phyloP scores from a whole-genome alignment of 2,113 vertebrate genomes.

The Sisor rabdophorus region DNA sequence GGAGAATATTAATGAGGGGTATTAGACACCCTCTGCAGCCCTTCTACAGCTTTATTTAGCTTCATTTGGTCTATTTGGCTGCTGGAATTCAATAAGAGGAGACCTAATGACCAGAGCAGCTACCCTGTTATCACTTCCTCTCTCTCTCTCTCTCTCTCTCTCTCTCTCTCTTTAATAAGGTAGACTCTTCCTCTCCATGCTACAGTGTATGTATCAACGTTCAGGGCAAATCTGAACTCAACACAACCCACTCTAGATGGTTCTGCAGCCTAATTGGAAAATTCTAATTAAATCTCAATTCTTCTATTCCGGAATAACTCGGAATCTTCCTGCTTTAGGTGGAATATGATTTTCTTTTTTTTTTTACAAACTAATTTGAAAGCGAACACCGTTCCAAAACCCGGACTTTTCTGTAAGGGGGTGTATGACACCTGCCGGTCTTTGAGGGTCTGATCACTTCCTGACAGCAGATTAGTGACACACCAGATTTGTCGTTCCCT shows the following conservation, averaged over 20 bases:
- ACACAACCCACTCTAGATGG: slow-evolving; percentile 1
- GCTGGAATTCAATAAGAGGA: slow-evolving; percentile 59
- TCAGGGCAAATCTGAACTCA: slow-evolving; percentile 10
- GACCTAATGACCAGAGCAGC: slow-evolving; percentile 75
- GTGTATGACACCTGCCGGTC: slow-evolving; percentile 17
- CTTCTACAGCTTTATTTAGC: slow-evolving; percentile 62
- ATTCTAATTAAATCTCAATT: slow-evolving; percentile 14
- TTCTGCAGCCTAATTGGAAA: slow-evolving; percentile 21
- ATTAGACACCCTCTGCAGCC: slow-evolving; percentile 52
- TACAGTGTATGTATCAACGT: neutral
- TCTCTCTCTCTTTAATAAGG: slow-evolving; percentile 68
- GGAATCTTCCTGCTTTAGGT: neutral
- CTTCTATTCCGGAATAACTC: neutral
- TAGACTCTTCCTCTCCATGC: slow-evolving; percentile 5
- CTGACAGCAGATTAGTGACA: slow-evolving; percentile 23
- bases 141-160: slow-evolving; percentile 50
- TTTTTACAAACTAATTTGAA: neutral
- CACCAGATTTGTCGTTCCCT: slow-evolving; percentile 32
- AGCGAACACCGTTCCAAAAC: neutral
- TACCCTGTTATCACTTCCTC: slow-evolving; percentile 69
- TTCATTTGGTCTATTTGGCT: slow-evolving; percentile 65
- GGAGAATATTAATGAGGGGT: slow-evolving; percentile 63
- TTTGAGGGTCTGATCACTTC: slow-evolving; percentile 29
- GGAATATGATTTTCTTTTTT: neutral
- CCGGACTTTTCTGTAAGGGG: slow-evolving; percentile 11